Conservation (phyloP, 2,888 invertebrate genomes). For the Acanthoscelides obtectus region DNA sequence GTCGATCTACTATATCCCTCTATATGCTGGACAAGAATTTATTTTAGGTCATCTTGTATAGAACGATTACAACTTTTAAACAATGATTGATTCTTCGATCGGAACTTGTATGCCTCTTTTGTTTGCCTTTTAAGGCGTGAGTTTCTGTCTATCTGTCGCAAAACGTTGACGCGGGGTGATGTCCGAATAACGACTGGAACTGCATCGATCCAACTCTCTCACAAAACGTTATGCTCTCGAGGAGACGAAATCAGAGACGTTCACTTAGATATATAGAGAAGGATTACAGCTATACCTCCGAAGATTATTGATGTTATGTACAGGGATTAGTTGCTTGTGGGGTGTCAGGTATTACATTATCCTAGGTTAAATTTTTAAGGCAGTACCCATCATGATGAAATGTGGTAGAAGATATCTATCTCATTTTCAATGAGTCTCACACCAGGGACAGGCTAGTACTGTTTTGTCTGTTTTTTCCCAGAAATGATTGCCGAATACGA, state of each 20-base stretch:
- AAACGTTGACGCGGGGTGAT: background rate
- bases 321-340: too few relatives aligned
- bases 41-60: too few relatives aligned
- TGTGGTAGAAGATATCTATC: too few relatives aligned
- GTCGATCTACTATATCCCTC: too few relatives aligned
- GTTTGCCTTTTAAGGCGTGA: background rate
- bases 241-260: background rate
- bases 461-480: background rate
- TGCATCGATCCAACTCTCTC: background rate
- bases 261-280: background rate
- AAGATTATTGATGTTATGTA: too few relatives aligned
- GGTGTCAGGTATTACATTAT: too few relatives aligned
- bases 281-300: too few relatives aligned
- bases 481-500: conserved; percentile 63
- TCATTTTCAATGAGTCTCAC: background rate
- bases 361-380: too few relatives aligned
- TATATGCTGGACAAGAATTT: too few relatives aligned
- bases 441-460: background rate
- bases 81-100: too few relatives aligned
- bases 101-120: background rate
- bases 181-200: background rate
- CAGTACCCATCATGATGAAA: too few relatives aligned
- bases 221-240: background rate
- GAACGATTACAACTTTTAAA: too few relatives aligned
- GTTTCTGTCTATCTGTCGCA: background rate